Evolutionary conservation across 1,140 invertebrate species (phyloP).

Genomic region (Drosophila pectinifera): DNA sequence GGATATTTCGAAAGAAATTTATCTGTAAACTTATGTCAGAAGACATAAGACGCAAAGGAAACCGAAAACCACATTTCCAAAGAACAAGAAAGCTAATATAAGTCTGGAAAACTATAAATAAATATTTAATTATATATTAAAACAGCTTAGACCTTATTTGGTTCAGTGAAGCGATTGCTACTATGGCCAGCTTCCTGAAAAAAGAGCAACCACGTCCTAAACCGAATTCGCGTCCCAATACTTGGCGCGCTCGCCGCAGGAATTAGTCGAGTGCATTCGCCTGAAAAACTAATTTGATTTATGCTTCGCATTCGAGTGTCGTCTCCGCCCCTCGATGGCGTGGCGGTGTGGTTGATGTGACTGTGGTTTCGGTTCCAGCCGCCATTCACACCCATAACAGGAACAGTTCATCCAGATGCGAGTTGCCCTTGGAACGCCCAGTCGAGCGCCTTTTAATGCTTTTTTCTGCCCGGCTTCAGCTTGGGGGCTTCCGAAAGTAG

Average conservation of each 20-base stretch:
- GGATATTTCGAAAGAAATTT: neutral
- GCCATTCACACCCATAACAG: constrained; percentile 68
- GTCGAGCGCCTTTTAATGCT: constrained; percentile 50
- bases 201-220: constrained; percentile 48
- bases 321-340: constrained; percentile 32
- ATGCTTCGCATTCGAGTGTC: constrained; percentile 71
- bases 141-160: neutral
- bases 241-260: constrained; percentile 60
- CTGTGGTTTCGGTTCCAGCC: constrained; percentile 21
- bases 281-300: constrained; percentile 83
- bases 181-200: constrained; percentile 45
- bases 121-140: too few relatives aligned
- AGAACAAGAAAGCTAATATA: neutral
- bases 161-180: constrained; percentile 10
- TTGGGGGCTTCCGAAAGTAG: constrained; percentile 9
- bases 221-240: constrained; percentile 25
- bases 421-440: constrained; percentile 65
- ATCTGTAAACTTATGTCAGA: neutral
- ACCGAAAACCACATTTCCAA: neutral
- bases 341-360: constrained; percentile 7
- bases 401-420: constrained; percentile 34
- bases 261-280: constrained; percentile 82
- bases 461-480: neutral
- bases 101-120: too few relatives aligned
- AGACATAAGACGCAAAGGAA: neutral